Percentiles rank a stretch among this genome's conserved stretches.
Evolutionary conservation across 2,113 vertebrate species (phyloP).

Genomic region (Phycodurus eques): DNA sequence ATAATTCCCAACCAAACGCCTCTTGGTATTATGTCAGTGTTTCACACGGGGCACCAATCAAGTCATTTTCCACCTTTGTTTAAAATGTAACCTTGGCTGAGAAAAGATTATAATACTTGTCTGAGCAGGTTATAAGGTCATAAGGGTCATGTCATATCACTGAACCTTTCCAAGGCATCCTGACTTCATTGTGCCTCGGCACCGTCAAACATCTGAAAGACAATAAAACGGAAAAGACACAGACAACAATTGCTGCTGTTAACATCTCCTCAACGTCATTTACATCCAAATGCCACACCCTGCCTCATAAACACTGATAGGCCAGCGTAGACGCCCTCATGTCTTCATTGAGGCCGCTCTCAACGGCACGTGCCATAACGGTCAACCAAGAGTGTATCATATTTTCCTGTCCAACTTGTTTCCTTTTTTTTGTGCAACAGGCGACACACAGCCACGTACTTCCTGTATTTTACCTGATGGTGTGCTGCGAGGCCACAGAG

Average conservation of each 20-base stretch:
- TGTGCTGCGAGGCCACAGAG: slow-evolving; percentile 5
- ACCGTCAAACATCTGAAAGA: slow-evolving; percentile 44
- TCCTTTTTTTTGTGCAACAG: not conserved
- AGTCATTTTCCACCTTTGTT: not conserved
- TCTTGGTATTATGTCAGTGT: not conserved
- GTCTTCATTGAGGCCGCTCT: slow-evolving; percentile 13
- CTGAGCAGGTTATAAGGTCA: slow-evolving; percentile 15
- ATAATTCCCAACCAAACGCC: not conserved
- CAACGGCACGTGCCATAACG: not conserved
- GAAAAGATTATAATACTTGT: not conserved
- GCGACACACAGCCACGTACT: not conserved
- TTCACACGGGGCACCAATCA: not conserved
- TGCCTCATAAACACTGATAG: slow-evolving; percentile 35
- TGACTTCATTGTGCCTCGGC: slow-evolving; percentile 35
- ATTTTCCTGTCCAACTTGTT: not conserved
- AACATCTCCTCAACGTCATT: slow-evolving; percentile 38
- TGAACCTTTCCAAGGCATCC: slow-evolving; percentile 42
- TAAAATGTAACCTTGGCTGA: not conserved
- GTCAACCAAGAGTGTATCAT: not conserved
- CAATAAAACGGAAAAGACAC: slow-evolving; percentile 41
- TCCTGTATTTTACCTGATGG: slow-evolving; percentile 1
- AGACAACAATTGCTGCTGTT: slow-evolving; percentile 27
- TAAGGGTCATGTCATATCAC: slow-evolving; percentile 31
- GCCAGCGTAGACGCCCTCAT: slow-evolving; percentile 19
- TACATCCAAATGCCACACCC: slow-evolving; percentile 48